Conservation (phyloP, 2,113 vertebrate species). For the Ovibos moschatus region DNA sequence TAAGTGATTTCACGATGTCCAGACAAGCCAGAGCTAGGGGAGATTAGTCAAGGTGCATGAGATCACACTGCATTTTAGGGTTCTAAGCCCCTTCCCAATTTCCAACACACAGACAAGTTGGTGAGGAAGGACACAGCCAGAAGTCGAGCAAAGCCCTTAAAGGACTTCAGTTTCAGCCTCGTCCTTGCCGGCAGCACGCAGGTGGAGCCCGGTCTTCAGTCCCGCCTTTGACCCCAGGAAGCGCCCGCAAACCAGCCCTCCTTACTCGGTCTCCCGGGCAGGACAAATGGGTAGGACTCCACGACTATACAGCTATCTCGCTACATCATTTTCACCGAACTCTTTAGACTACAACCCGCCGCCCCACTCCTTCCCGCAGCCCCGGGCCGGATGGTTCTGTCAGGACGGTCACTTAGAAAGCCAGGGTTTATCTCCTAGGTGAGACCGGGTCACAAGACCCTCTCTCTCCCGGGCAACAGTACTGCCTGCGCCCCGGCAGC, state of each 20-base stretch:
- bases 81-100: not conserved
- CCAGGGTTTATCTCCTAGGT: not conserved
- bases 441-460: not conserved
- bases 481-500: too few species aligned
- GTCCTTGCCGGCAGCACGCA: not conserved
- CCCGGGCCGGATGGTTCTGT: accelerated
- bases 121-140: not conserved
- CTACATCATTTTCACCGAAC: not conserved
- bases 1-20: not conserved
- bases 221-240: not conserved
- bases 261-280: too few species aligned
- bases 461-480: not conserved
- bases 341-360: not conserved
- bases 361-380: not conserved
- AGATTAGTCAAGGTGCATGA: not conserved
- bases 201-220: not conserved
- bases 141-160: not conserved
- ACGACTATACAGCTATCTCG: not conserved
- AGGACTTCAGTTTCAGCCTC: not conserved
- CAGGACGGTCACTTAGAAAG: not conserved
- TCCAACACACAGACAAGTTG: not conserved
- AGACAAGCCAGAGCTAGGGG: not conserved
- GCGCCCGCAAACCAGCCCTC: not conserved
- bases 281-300: not conserved
- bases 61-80: not conserved